Conservation (phyloP, 2,888 invertebrate genomes). For the Apamea anceps region DNA sequence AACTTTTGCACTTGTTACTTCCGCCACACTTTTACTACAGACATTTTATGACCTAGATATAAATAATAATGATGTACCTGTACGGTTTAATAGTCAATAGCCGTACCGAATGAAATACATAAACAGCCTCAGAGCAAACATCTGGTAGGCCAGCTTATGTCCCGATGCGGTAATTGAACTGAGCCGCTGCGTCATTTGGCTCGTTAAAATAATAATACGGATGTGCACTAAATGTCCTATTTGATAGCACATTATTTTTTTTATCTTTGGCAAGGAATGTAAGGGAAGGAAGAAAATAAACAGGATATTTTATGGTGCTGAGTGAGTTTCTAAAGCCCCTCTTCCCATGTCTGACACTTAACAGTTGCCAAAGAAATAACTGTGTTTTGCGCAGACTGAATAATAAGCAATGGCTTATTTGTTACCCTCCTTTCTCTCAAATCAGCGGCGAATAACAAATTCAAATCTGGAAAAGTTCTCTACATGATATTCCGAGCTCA, state of each 20-base stretch:
- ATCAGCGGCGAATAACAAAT: conserved; percentile 9
- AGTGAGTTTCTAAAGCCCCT: conserved; percentile 14
- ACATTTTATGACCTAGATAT: conserved; percentile 35
- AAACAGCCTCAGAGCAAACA: conserved; percentile 40
- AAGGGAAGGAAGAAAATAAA: conserved; percentile 16
- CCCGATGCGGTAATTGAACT: conserved; percentile 56
- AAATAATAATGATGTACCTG: conserved; percentile 26
- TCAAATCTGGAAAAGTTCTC: conserved; percentile 10
- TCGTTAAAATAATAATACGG: conserved; percentile 50
- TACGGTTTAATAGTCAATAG: conserved; percentile 33
- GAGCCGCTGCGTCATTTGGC: conserved; percentile 33
- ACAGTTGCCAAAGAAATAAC: conserved; percentile 32
- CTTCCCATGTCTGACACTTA: conserved; percentile 26
- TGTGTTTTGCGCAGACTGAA: conserved; percentile 11
- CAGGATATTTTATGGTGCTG: conserved; percentile 18
- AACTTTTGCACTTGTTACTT: neutral
- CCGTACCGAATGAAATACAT: conserved; percentile 31
- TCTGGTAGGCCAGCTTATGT: conserved; percentile 45
- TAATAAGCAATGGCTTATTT: conserved; percentile 27
- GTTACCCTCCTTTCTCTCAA: conserved; percentile 15
- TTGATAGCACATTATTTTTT: conserved; percentile 26
- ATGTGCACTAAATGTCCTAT: conserved; percentile 40
- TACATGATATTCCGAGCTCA: neutral
- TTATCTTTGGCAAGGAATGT: conserved; percentile 24
- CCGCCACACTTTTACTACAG: neutral